phyloP scores from a whole-genome alignment of 1,140 invertebrate genomes.

The Dinothrombium tinctorium region DNA sequence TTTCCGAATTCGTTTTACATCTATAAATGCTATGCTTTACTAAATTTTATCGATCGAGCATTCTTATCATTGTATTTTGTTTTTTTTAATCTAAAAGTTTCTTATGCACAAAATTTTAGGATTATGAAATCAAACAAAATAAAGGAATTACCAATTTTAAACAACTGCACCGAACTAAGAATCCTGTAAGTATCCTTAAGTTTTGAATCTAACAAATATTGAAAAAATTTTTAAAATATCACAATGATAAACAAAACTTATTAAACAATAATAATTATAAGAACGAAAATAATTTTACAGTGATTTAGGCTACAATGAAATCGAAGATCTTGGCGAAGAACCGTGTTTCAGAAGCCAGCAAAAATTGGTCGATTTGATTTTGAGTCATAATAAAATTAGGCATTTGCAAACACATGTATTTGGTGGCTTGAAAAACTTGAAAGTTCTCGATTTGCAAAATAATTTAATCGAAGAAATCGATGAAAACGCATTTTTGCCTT shows the following conservation, averaged over 20 bases:
- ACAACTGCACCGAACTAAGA: slow-evolving; percentile 33
- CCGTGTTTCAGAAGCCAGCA: slow-evolving; percentile 40
- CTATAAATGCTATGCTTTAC: no score
- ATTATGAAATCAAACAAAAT: slow-evolving; percentile 23
- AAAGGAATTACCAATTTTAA: slow-evolving; percentile 18
- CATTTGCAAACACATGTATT: slow-evolving; percentile 51
- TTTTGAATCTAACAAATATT: not conserved
- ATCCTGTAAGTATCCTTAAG: slow-evolving; percentile 47
- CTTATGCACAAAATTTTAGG: no score
- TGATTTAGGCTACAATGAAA: slow-evolving; percentile 61
- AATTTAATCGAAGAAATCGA: slow-evolving; percentile 65
- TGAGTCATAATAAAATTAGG: slow-evolving; percentile 54
- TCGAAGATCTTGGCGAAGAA: slow-evolving; percentile 37
- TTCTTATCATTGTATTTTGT: no score
- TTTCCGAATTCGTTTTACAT: no score
- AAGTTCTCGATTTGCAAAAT: slow-evolving; percentile 66
- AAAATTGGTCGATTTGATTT: slow-evolving; percentile 54
- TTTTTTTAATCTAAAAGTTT: no score
- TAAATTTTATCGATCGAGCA: no score
- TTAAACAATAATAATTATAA: not conserved
- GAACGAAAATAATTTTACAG: slow-evolving; percentile 25
- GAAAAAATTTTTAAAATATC: not conserved
- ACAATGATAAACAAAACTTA: slow-evolving; percentile 2
- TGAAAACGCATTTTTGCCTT: slow-evolving; percentile 51
- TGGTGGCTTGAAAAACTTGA: slow-evolving; percentile 43